phyloP scores from a whole-genome alignment of 2,797 vertebrate species.

The Oreochromis mossambicus region DNA sequence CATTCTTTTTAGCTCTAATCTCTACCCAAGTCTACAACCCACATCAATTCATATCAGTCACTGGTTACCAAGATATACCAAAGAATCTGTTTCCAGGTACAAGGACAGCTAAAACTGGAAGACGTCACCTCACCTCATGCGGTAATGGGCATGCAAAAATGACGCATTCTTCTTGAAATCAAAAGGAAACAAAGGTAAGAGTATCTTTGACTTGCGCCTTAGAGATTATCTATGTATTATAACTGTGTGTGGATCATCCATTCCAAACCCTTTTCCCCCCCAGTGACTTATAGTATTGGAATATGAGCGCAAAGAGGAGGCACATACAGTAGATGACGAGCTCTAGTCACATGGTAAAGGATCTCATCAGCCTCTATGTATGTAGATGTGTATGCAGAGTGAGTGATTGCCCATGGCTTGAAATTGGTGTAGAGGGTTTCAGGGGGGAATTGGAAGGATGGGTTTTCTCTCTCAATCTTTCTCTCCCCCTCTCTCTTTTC shows the following conservation, averaged over 20 bases:
- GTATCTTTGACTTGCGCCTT: conserved; percentile 67
- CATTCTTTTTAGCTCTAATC: conserved; percentile 63
- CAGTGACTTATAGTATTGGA: conserved; percentile 45
- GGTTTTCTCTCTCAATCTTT: conserved; percentile 53
- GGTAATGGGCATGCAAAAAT: conserved; percentile 64
- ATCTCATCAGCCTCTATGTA: conserved; percentile 83
- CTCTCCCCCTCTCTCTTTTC: conserved; percentile 5
- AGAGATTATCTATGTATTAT: conserved; percentile 71
- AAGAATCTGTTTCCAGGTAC: conserved; percentile 41
- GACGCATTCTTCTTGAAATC: conserved; percentile 63
- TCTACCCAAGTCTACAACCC: conserved; percentile 27
- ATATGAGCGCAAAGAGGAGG: conserved; percentile 51
- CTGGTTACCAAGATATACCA: conserved; percentile 22
- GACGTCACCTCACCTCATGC: conserved; percentile 57
- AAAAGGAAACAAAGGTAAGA: conserved; percentile 59
- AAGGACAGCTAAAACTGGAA: conserved; percentile 69
- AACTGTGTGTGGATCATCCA: conserved; percentile 70
- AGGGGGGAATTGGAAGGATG: conserved; percentile 76
- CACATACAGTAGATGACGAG: conserved; percentile 67
- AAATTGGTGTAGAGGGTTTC: conserved; percentile 80
- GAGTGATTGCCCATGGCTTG: conserved; percentile 81
- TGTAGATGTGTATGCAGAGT: conserved; percentile 81
- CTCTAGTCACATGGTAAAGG: conserved; percentile 74
- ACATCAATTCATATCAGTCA: conserved; percentile 58
- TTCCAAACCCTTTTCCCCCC: neutral